Evolutionary conservation across 2,888 invertebrate species (phyloP).

Genomic region (Tachina grossa): DNA sequence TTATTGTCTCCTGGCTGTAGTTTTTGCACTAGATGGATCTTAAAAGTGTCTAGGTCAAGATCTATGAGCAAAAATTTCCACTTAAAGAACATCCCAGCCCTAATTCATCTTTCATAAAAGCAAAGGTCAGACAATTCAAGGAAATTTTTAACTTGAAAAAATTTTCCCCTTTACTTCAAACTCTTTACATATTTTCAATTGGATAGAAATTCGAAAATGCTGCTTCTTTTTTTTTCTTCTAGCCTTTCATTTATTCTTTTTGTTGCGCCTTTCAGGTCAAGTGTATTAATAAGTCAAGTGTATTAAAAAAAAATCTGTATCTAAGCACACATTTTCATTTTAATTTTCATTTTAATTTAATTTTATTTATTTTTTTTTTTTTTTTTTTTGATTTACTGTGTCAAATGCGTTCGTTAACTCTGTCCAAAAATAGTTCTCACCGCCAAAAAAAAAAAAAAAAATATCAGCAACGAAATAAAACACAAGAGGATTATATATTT

Average conservation of each 20-base stretch:
- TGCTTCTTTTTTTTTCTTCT: not conserved
- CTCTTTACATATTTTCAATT: too few relatives aligned
- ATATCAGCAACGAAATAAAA: not conserved
- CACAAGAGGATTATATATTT: not conserved
- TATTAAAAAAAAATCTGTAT: not conserved
- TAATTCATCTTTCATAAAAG: too few relatives aligned
- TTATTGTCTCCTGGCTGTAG: too few relatives aligned
- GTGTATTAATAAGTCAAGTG: not conserved
- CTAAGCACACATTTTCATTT: not conserved
- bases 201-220: too few relatives aligned
- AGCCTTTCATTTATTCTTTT: not conserved
- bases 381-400: slow-evolving; percentile 45
- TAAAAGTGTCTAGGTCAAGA: too few relatives aligned
- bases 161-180: too few relatives aligned
- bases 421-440: slow-evolving; percentile 58
- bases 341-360: not conserved
- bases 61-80: too few relatives aligned
- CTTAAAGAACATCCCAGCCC: too few relatives aligned
- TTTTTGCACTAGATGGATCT: too few relatives aligned
- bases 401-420: slow-evolving; percentile 70
- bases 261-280: not conserved
- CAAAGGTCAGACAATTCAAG: too few relatives aligned
- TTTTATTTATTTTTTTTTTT: too few relatives aligned
- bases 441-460: slow-evolving; percentile 30
- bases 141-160: too few relatives aligned